phyloP scores from a whole-genome alignment of 2,888 invertebrate genomes.

The Dasysyrphus albostriatus region DNA sequence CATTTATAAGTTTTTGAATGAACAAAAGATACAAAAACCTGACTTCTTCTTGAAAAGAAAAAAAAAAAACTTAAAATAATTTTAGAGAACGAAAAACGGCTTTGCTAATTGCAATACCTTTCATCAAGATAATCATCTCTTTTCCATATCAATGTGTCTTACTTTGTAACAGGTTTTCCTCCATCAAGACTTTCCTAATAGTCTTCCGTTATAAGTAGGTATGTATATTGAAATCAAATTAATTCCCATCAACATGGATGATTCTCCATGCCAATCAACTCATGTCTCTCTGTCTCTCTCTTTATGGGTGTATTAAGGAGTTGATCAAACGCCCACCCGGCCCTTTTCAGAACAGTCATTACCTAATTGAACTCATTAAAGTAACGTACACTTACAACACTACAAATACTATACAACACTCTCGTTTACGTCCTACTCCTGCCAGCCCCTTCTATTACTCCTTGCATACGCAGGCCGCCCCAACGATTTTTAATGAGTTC shows the following conservation, averaged over 20 bases:
- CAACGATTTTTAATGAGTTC: conserved; percentile 69
- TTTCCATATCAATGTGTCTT: conserved; percentile 44
- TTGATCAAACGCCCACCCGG: conserved; percentile 50
- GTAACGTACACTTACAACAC: conserved; percentile 51
- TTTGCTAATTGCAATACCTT: conserved; percentile 42
- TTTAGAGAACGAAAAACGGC: background rate
- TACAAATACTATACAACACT: background rate
- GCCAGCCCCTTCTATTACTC: background rate
- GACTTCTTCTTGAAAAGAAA: background rate
- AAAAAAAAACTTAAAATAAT: background rate
- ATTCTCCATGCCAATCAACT: conserved; percentile 64
- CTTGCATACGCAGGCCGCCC: conserved; percentile 45
- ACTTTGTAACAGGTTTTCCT: conserved; percentile 18
- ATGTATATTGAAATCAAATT: conserved; percentile 52
- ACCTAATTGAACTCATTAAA: conserved; percentile 74
- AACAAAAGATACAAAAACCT: too few relatives aligned
- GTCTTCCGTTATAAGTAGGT: conserved; percentile 1
- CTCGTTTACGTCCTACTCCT: background rate
- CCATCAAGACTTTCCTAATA: conserved; percentile 25
- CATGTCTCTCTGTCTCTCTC: background rate
- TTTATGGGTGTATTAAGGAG: conserved; percentile 10
- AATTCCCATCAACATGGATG: conserved; percentile 58
- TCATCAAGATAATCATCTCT: conserved; percentile 19
- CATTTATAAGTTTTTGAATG: too few relatives aligned
- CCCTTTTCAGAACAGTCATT: conserved; percentile 57